Percentiles rank a stretch among this genome's conserved stretches.
Conservation (phyloP, 2,888 invertebrate genomes). For the Glyphotaelius pellucidus region DNA sequence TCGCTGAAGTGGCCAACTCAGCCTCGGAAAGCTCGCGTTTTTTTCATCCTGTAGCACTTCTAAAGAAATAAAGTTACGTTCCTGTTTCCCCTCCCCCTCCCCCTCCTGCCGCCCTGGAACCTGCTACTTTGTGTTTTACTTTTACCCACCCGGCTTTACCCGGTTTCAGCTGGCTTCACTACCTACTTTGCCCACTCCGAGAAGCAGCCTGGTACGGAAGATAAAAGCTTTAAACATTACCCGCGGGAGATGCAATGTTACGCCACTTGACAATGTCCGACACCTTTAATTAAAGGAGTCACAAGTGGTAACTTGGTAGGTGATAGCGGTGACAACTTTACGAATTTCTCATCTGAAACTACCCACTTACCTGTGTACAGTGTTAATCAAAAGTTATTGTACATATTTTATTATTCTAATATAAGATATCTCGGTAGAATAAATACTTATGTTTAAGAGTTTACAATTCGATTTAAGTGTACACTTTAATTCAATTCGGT, state of each 20-base stretch:
- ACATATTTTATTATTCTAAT: too few species aligned
- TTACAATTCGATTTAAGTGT: too few species aligned
- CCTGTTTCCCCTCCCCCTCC: not conserved
- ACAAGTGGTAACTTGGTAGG: slow-evolving; percentile 37
- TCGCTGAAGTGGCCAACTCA: slow-evolving; percentile 44
- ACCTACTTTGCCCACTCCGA: not conserved
- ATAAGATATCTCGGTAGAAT: too few species aligned
- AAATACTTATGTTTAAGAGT: too few species aligned
- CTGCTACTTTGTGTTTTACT: not conserved
- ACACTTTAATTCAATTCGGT: too few species aligned
- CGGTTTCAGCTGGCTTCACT: not conserved
- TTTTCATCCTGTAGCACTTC: slow-evolving; percentile 11
- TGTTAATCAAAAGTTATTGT: not conserved
- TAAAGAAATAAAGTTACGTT: slow-evolving; percentile 37
- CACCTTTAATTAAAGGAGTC: slow-evolving; percentile 63
- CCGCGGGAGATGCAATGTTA: slow-evolving; percentile 45
- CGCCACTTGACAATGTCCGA: slow-evolving; percentile 59
- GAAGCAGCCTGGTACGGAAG: slow-evolving; percentile 7
- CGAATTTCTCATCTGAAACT: slow-evolving; percentile 6
- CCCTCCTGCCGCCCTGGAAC: not conserved
- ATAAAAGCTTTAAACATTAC: slow-evolving; percentile 41
- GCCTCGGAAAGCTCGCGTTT: slow-evolving; percentile 31
- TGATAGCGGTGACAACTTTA: slow-evolving; percentile 22
- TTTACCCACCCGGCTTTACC: not conserved
- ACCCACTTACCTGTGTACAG: not conserved